Base-by-base conservation (phyloP, 1,140 invertebrate species). In the Eupeodes corollae region DNA sequence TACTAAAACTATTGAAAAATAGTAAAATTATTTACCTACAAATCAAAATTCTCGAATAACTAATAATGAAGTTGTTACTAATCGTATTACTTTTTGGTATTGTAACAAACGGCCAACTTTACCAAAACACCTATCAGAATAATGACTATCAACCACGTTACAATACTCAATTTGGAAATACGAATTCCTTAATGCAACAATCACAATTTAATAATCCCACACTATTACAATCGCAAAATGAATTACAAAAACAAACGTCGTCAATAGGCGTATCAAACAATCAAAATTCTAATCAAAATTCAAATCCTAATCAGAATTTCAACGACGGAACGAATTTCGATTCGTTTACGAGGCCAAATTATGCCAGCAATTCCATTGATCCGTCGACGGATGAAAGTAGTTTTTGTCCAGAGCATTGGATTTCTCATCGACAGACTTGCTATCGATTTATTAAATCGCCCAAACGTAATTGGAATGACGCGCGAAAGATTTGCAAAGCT, bases 391-490 rank as follows among this genome's bases (percentile, higher is more conserved):
- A 68, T 49, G 57, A 61, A 32, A 56, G 63, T 5, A 64, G 63
- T 50, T 66, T 59, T 30, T 94, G 91, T 70, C 90, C 89, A 1
- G 79, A 83, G 42, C 75, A 88, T 64, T 94, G 90, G 90, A 70
- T 83, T 19, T 75, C 74, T 13, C 88, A 77, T 59, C 75, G 81
- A 51, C 76, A 83, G 41, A 81, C 81, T 0, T 94, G 91, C 70
- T 93, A 91, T 66, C 76, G 86, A 39, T 93, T 93, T 60, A 85
- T 90, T 3, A 86, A 88, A 56, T 91, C 87, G 19, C 88, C 89
- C 2, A 70, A 82, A 42, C 80, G 82, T 47, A 77, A 78, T 19
- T 76, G 87, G 57, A 79, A 83, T 48, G 86, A 90, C 56, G 88
- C 89, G 5, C 76, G 80, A 52, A 78, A 76, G 58, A 84, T 87